Percentiles rank a stretch among this genome's conserved stretches.
These are phyloP conservation scores for Caradrina kadenii DNA, from an alignment of 2,888 invertebrate species.

Conservation along the genomic window DNA sequence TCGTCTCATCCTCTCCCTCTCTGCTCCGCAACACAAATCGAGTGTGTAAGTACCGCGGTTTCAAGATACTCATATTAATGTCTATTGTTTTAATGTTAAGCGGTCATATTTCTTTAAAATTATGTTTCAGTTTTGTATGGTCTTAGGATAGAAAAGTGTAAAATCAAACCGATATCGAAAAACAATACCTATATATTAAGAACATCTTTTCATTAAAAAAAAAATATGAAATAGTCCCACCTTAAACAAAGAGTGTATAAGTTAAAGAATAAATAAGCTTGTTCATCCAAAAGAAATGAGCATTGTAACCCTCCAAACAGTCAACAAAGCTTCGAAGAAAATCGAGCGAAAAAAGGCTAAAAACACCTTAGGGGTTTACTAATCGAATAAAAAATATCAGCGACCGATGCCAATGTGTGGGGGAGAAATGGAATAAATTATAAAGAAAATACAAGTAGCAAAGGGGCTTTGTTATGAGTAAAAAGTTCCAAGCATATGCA, in stretches of 20 bases:
- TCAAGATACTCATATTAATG: constrained; percentile 72
- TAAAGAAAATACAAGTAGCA: constrained; percentile 89
- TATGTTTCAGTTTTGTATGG: background rate
- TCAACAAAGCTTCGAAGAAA: constrained; percentile 91
- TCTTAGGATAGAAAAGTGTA: background rate
- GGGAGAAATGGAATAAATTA: constrained; percentile 90
- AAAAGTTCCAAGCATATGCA: constrained; percentile 86
- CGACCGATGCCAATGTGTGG: constrained; percentile 90
- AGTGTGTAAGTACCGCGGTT: constrained; percentile 88
- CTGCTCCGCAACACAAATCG: constrained; percentile 85
- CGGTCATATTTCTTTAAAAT: constrained; percentile 23
- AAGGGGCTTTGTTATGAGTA: constrained; percentile 87
- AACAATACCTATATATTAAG: background rate
- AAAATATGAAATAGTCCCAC: constrained; percentile 30
- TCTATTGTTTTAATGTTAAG: constrained; percentile 60
- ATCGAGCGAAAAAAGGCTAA: constrained; percentile 91
- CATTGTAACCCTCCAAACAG: constrained; percentile 88
- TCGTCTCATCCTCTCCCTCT: constrained; percentile 75
- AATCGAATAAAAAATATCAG: constrained; percentile 92
- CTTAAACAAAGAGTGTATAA: constrained; percentile 56
- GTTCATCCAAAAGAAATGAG: constrained; percentile 89
- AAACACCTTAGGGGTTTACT: constrained; percentile 91
- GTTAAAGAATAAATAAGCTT: constrained; percentile 84
- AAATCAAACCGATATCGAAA: constrained; percentile 9
- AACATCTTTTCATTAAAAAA: background rate